Evolutionary conservation across 2,888 invertebrate genomes (phyloP), one percentile per base, ranked within the genome.

Genomic region (Loripinus fragilis): DNA sequence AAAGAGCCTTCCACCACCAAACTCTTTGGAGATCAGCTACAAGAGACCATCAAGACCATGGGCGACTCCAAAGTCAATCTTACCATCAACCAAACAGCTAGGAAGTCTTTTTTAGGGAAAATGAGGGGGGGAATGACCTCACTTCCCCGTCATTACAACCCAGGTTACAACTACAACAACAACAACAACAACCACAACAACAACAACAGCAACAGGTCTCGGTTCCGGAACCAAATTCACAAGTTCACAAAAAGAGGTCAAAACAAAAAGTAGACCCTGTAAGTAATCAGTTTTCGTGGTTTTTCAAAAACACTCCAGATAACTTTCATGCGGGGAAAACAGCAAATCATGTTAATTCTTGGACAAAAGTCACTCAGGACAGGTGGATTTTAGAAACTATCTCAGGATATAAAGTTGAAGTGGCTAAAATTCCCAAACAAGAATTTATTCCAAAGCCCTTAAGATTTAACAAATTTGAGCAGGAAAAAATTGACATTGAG

Each of bases 301-400:
- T 12, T 23, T 28, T 69, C n/a, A 48, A 1, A 69, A 69, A 69
- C 50, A 69, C 45, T n/a, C 8, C 50, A 33, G 28, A 69, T 5
- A 48, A 69, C 35, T 69, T 69, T 20, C 20, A n/a, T 28, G 69
- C 69, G 25, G 69, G 69, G 2, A 69, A 69, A 52, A 52, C 35
- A 8, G 69, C 30, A 23, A n/a, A 45, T 33, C 25, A 28, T 50
- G 17, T 20, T 15, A 25, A 50, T 35, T 23, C 23, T 28, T 69
- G 69, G 48, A 25, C n/a, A 5, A 69, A 48, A 25, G 23, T 69
- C 33, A 69, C 69, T 48, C n/a, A 25, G 3, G 69, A 69, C 48
- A 69, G 35, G 41, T 50, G 48, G 69, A 35, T 48, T 35, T 50
- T 69, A 48, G 25, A 69, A 10, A 69, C 69, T 20, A 50, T 69